Evolutionary conservation across 2,888 invertebrate species (phyloP).

Genomic region (Chloroclystis v-ata): DNA sequence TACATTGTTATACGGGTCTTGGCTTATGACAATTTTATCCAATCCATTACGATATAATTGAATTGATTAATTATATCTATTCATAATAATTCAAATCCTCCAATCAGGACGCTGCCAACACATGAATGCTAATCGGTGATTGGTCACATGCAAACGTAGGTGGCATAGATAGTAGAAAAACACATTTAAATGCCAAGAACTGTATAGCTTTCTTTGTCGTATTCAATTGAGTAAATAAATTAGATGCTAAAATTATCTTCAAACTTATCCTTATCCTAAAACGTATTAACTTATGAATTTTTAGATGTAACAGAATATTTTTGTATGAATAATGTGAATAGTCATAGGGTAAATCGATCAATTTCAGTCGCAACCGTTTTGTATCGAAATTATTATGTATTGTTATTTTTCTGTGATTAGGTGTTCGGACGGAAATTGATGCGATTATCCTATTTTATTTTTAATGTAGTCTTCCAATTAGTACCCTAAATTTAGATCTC

Average conservation of each 20-base stretch:
- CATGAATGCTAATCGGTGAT: too few relatives aligned
- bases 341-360: slow-evolving; percentile 16
- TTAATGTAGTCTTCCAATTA: slow-evolving; percentile 59
- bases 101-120: too few relatives aligned
- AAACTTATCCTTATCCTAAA: slow-evolving; percentile 14
- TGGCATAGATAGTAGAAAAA: too few relatives aligned
- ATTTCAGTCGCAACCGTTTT: slow-evolving; percentile 5
- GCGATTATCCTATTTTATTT: slow-evolving; percentile 19
- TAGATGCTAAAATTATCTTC: slow-evolving; percentile 16
- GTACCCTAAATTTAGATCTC: slow-evolving; percentile 59
- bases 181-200: background rate
- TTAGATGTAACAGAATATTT: slow-evolving; percentile 30
- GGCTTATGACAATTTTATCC: too few relatives aligned
- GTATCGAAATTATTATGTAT: background rate
- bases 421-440: slow-evolving; percentile 6
- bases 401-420: background rate
- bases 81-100: too few relatives aligned
- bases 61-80: too few relatives aligned
- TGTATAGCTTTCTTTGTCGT: slow-evolving; percentile 6
- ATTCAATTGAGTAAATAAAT: slow-evolving; percentile 8
- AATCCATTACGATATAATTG: too few relatives aligned
- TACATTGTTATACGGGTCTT: background rate
- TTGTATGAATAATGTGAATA: slow-evolving; percentile 25
- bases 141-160: too few relatives aligned
- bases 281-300: slow-evolving; percentile 26